These are phyloP conservation scores for Camarhynchus parvulus DNA, from an alignment of 2,113 vertebrate genomes.

Conservation along the genomic window DNA sequence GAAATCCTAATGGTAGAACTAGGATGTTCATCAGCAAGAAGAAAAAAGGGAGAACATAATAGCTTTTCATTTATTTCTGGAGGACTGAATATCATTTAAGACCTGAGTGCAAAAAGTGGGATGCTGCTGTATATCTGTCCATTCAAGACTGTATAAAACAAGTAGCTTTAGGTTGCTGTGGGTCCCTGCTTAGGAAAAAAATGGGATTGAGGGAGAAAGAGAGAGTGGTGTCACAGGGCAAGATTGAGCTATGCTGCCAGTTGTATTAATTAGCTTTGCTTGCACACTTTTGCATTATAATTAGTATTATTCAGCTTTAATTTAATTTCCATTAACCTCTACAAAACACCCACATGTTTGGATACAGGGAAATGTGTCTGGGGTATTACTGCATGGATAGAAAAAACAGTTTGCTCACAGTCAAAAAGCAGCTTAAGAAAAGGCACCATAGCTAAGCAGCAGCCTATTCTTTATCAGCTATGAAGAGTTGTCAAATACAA, in stretches of 20 bases:
- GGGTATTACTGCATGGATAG: neutral
- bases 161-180: neutral
- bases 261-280: conserved; percentile 17
- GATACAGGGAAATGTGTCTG: neutral
- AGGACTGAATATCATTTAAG: neutral
- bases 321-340: conserved; percentile 45
- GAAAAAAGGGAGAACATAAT: neutral
- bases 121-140: neutral
- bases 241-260: neutral
- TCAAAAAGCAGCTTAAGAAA: conserved; percentile 4
- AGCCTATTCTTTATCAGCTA: neutral
- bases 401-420: neutral
- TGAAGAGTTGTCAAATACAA: neutral
- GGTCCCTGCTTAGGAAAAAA: neutral
- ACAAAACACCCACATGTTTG: conserved; percentile 7
- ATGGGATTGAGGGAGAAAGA: neutral
- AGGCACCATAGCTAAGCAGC: neutral
- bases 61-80: neutral
- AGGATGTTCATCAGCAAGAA: neutral
- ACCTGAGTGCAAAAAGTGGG: neutral
- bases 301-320: conserved; percentile 14
- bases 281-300: neutral
- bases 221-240: neutral
- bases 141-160: neutral
- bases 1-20: neutral